Conservation (phyloP, 2,888 invertebrate species). For the Drosophila anceps region DNA sequence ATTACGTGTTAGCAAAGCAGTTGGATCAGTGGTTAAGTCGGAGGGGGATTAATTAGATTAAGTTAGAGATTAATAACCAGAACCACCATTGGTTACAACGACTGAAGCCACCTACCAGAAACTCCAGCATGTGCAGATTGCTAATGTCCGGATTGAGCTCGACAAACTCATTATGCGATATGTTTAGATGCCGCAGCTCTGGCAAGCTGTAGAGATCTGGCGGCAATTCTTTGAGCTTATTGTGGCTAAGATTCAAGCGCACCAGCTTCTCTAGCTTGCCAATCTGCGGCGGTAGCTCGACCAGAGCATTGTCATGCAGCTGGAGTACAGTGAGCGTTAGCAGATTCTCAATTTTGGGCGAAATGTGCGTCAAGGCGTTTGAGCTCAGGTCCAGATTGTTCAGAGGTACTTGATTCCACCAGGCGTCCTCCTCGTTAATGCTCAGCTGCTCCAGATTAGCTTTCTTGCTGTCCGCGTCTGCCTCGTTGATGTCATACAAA, state of each 20-base stretch:
- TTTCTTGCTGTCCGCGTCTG: constrained; percentile 87
- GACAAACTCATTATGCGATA: constrained; percentile 91
- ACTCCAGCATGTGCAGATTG: constrained; percentile 91
- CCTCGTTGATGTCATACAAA: constrained; percentile 90
- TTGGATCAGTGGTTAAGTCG: constrained; percentile 31
- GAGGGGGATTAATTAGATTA: constrained; percentile 5
- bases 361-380: constrained; percentile 89
- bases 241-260: constrained; percentile 89
- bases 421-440: constrained; percentile 87
- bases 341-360: constrained; percentile 88
- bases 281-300: constrained; percentile 90
- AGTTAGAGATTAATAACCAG: constrained; percentile 34
- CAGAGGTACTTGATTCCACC: constrained; percentile 94
- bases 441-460: constrained; percentile 86
- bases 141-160: constrained; percentile 90
- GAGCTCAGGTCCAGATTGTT: constrained; percentile 92
- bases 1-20: constrained; percentile 49
- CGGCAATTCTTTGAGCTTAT: constrained; percentile 88
- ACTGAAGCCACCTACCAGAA: constrained; percentile 87
- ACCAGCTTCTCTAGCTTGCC: constrained; percentile 89
- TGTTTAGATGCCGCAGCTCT: constrained; percentile 89
- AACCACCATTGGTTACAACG: constrained; percentile 27
- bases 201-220: constrained; percentile 89
- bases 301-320: constrained; percentile 94
- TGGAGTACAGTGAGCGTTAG: constrained; percentile 89